Conservation (phyloP, 2,113 vertebrate species). For the Malurus melanocephalus region DNA sequence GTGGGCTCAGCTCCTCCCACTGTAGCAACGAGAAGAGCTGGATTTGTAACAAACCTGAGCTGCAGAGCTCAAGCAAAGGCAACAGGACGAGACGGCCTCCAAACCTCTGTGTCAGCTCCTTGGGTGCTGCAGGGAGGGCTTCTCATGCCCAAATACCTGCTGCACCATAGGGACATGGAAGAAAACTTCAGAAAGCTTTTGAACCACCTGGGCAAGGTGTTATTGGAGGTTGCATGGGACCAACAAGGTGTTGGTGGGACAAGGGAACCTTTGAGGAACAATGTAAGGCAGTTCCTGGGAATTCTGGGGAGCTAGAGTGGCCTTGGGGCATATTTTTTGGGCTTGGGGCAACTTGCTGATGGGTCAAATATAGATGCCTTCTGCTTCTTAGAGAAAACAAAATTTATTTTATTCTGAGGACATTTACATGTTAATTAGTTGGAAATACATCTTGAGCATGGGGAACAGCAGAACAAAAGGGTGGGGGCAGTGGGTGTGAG, state of each 20-base stretch:
- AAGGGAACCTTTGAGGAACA: not conserved
- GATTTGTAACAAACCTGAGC: not conserved
- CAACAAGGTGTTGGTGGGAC: not conserved
- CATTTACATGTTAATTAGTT: not conserved
- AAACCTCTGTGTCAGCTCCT: not conserved
- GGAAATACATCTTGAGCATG: not conserved
- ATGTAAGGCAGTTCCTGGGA: not conserved
- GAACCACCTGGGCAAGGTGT: not conserved
- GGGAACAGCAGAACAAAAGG: not conserved
- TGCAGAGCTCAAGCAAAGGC: not conserved
- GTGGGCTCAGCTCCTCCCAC: not conserved
- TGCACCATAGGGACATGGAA: not conserved
- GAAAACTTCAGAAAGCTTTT: not conserved
- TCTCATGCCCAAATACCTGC: rapidly evolving
- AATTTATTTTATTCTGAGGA: not conserved
- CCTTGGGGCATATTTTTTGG: not conserved
- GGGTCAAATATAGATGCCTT: not conserved
- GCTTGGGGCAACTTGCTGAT: not conserved
- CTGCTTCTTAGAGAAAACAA: not conserved
- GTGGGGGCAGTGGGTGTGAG: rapidly evolving
- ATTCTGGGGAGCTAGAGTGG: not conserved
- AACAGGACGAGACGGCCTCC: not conserved
- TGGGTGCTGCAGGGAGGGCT: not conserved
- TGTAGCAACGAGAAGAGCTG: not conserved
- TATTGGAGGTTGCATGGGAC: not conserved